Base-by-base conservation (phyloP, 2,888 invertebrate species). In the Junonia oenone region DNA sequence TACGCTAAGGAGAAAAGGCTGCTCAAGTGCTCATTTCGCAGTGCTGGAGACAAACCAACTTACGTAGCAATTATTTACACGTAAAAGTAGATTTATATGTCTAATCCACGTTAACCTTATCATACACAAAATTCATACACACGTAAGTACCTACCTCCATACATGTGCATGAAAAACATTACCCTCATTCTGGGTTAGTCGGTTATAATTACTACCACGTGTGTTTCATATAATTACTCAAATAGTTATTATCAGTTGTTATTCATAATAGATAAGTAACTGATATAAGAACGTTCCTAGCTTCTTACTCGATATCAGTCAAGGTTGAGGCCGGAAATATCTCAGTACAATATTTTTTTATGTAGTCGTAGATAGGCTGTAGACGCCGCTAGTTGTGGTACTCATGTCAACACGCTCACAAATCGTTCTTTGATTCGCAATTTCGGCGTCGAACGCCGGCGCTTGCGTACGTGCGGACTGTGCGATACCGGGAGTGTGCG, bases 241-340 rank as follows among this genome's bases (percentile, higher is more conserved):
- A 37, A 19, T 40, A 6, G 1, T 8, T 9, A 17, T 15, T n/a
- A n/a, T n/a, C n/a, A n/a, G 15, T 15, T 1, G 6, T 5, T 11
- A n/a, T n/a, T n/a, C n/a, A n/a, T n/a, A n/a, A n/a, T n/a, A n/a
- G n/a, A n/a, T 40, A 40, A 5, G 38, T 40, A 38, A 6, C 29
- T 8, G 4, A 8, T 29, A 11, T 33, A 11, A 33, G 31, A 37
- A 37, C 13, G 26, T 26, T 26, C 19, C 26, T 22, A 43, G 22
- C 43, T 13, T 37, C 6, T 11, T 43, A 19, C 26, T 13, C 43
- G 43, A 22, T 43, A 43, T 43, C 43, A 26, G 43, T 43, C 57
- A 64, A 61, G 64, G 63, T 61, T 65, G 62, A 64, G 65, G 65
- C 60, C 63, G 62, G 50, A 61, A n/a, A n/a, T n/a, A n/a, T n/a